Evolutionary conservation across 2,113 vertebrate species (phyloP), one percentile per base, ranked within the genome.

Genomic region (Grantiella picta): DNA sequence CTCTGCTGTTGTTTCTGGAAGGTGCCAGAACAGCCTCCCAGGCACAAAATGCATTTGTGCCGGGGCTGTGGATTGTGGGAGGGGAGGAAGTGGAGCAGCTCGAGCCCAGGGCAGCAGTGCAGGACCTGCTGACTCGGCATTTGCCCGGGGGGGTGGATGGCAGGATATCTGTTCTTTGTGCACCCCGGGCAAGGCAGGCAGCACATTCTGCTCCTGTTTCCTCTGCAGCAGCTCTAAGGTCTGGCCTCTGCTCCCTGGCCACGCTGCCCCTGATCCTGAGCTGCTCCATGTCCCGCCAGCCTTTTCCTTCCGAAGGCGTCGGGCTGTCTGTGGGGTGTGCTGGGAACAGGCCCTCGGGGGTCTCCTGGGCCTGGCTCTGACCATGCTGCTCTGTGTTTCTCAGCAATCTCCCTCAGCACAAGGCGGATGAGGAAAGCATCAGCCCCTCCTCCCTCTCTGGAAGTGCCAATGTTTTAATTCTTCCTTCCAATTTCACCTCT

Each of bases 81-180:
- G 73, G 86, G 70, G 76, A 94, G 89, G 95, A 97, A 96, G 60
- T 8, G 42, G 77, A 60, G 7, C 42, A 59, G 72, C 72, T 79
- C 52, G 10, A 7, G 85, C 68, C 6, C 42, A 38, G 92, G 91
- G 91, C 95, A 94, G 82, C 70, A 9, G 56, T 21, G 82, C 90
- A 80, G 86, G 94, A 79, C 77, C 72, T 70, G 92, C 92, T 85
- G 89, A 85, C 91, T 92, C 71, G 0, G 65, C 86, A 27, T 13
- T 63, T 70, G 66, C 81, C 94, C 70, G 0, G 15, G 8, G 56
- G 11, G 54, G 10, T 23, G 71, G 36, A 7, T 57, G 69, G 89
- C 91, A 96, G 94, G 95, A 96, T 95, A 20, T 96, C 86, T 94
- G 76, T 80, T 96, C 89, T 89, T 95, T 92, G 94, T 94, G 82